A percentile compares a stretch with the other conserved stretches of the same genome.
Conservation (phyloP, 2,888 invertebrate species). For the Uropetala carovei region DNA sequence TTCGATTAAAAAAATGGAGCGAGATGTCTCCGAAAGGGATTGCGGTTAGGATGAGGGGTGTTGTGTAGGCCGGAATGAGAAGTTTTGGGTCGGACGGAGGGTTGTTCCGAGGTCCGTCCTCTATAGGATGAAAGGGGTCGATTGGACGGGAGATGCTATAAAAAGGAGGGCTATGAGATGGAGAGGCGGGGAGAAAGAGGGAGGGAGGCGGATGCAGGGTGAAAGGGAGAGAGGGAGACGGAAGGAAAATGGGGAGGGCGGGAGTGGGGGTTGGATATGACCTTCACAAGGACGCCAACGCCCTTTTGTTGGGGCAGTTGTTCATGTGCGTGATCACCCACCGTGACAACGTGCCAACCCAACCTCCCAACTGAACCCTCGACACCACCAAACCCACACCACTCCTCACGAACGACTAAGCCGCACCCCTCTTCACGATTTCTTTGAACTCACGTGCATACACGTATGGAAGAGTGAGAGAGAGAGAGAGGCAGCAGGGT, state of each 20-base stretch:
- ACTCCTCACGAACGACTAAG: neutral
- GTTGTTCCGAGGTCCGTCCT: no score
- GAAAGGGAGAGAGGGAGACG: neutral
- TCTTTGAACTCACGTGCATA: no score
- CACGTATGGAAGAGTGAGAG: no score
- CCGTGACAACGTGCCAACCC: neutral
- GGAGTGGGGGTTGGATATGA: constrained; percentile 5
- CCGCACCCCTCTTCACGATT: no score
- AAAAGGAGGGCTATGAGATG: neutral
- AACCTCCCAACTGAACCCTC: neutral
- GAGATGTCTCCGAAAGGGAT: no score
- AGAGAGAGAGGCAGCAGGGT: no score
- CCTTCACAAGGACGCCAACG: constrained; percentile 43
- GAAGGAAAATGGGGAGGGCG: neutral
- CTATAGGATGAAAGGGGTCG: no score
- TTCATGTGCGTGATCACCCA: neutral
- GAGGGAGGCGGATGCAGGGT: neutral
- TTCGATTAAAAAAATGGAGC: no score
- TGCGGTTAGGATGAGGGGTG: no score
- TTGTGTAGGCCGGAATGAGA: no score
- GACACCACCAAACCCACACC: neutral
- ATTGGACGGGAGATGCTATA: no score
- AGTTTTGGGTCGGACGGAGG: no score
- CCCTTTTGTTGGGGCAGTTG: neutral
- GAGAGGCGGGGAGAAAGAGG: neutral